A percentile compares a stretch with the other conserved stretches of the same genome.
These are phyloP conservation scores for Frankliniella intonsa DNA, from an alignment of 2,888 invertebrate genomes.

Conservation along the genomic window DNA sequence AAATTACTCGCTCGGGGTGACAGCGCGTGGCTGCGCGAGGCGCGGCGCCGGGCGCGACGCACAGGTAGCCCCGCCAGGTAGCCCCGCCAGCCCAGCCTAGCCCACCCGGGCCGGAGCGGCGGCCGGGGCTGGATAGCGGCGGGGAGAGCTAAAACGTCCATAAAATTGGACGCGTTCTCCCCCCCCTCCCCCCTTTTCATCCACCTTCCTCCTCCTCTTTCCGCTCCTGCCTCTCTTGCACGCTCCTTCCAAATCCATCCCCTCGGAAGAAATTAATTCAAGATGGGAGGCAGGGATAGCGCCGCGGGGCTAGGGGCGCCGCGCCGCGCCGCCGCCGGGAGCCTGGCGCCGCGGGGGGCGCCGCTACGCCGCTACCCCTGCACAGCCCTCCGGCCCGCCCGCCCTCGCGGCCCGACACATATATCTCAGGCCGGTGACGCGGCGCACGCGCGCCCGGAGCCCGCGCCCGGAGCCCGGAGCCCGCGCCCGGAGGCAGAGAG, in stretches of 20 bases:
- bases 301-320: background rate
- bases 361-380: too few species aligned
- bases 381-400: too few species aligned
- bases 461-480: too few species aligned
- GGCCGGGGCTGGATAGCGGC: background rate
- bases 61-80: background rate
- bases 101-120: too few species aligned
- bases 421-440: too few species aligned
- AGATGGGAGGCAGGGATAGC: background rate
- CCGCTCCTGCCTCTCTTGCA: background rate
- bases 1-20: slow-evolving; percentile 5
- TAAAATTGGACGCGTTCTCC: background rate
- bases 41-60: background rate
- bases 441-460: too few species aligned
- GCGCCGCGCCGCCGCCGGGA: background rate
- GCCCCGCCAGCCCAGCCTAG: background rate
- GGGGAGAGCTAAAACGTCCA: background rate
- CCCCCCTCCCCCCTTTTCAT: background rate
- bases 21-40: background rate
- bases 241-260: background rate
- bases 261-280: background rate
- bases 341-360: too few species aligned
- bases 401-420: too few species aligned
- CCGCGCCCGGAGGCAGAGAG: too few species aligned
- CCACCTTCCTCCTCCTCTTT: background rate